phyloP scores from a whole-genome alignment of 2,888 invertebrate genomes.

The Rhodophaea formosa region DNA sequence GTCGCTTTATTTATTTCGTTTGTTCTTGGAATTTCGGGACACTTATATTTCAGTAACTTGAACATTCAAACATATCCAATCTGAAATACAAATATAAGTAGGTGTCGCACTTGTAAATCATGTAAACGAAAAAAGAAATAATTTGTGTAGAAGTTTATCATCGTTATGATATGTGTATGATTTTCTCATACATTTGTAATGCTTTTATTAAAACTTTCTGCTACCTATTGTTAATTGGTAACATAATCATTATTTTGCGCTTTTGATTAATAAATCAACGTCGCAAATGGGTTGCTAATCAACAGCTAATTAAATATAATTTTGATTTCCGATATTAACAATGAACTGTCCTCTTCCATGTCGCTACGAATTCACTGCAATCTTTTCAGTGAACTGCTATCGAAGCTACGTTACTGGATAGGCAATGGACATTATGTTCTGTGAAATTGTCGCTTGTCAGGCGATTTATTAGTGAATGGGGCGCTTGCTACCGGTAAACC shows the following conservation, averaged over 20 bases:
- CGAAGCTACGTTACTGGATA: neutral
- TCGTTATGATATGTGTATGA: neutral
- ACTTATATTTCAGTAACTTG: neutral
- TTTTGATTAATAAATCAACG: slow-evolving; percentile 40
- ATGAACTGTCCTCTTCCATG: neutral
- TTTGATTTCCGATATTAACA: slow-evolving; percentile 27
- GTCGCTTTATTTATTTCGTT: neutral
- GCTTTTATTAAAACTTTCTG: neutral
- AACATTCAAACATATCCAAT: neutral
- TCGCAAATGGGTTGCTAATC: slow-evolving; percentile 41
- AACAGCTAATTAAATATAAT: slow-evolving; percentile 34
- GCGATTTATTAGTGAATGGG: slow-evolving; percentile 22
- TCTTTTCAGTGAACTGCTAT: neutral
- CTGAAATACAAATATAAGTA: neutral
- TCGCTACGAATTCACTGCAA: slow-evolving; percentile 11
- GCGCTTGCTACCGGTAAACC: slow-evolving; percentile 28
- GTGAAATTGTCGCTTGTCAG: neutral
- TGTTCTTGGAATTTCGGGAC: neutral
- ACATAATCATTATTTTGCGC: slow-evolving; percentile 17
- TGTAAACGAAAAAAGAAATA: neutral
- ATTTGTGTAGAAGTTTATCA: neutral
- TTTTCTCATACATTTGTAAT: neutral
- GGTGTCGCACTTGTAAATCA: neutral
- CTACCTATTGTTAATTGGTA: neutral
- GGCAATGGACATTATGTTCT: slow-evolving; percentile 14